Conservation (phyloP, 2,113 vertebrate species). For the Podilymbus podiceps region DNA sequence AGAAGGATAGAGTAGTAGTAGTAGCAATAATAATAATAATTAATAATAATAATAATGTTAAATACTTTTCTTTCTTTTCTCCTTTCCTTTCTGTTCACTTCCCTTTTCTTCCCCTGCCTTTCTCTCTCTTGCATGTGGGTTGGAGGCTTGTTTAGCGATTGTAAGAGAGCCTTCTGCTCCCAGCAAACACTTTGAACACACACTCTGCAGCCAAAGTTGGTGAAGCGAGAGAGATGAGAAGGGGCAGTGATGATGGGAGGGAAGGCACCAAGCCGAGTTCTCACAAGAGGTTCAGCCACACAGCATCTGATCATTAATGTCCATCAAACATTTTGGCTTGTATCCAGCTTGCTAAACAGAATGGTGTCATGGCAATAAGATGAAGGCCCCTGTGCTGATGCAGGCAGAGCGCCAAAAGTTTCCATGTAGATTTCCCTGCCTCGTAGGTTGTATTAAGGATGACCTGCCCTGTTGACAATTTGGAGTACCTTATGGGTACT, state of each 20-base stretch:
- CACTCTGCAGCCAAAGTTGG: background rate
- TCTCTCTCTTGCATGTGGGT: background rate
- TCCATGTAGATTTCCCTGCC: background rate
- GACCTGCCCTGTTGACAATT: background rate
- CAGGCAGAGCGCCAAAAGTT: background rate
- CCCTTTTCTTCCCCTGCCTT: background rate
- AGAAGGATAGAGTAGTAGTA: background rate
- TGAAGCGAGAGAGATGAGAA: conserved; percentile 61
- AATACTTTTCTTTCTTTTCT: background rate
- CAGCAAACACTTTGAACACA: background rate
- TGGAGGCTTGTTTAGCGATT: background rate
- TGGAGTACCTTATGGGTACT: background rate
- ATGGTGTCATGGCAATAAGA: background rate
- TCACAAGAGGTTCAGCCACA: conserved; percentile 41
- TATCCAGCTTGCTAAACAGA: conserved; percentile 24
- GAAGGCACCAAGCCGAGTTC: conserved; percentile 27
- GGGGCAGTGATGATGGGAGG: conserved; percentile 38
- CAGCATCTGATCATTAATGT: conserved; percentile 48
- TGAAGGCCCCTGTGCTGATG: background rate
- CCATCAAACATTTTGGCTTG: conserved; percentile 31
- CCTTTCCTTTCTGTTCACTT: background rate
- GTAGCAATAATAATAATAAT: background rate
- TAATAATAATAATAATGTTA: background rate
- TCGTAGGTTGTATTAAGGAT: background rate
- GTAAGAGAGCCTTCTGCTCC: background rate